Conservation (phyloP, 92 coral and sea anemone species). For the Siderastrea siderea region DNA sequence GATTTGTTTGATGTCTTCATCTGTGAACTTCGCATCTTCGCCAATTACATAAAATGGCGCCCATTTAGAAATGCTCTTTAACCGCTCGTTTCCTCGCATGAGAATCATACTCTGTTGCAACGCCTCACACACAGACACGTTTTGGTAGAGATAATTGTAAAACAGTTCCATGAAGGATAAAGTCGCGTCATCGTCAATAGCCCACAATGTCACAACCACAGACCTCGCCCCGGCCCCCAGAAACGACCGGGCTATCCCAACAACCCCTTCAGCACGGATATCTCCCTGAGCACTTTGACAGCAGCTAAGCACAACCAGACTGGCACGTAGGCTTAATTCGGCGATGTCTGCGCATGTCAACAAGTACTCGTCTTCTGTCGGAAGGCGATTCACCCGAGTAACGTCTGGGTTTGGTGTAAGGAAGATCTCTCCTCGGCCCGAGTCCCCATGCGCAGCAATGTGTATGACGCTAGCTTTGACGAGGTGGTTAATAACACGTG, state of each 20-base stretch:
- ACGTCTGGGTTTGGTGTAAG: conserved; percentile 57
- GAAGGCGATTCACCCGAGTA: conserved; percentile 10
- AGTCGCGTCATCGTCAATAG: conserved; percentile 54
- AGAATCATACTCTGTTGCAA: conserved; percentile 9
- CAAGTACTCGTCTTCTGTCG: conserved; percentile 34
- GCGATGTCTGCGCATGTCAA: conserved; percentile 53
- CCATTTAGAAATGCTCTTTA: conserved; percentile 33
- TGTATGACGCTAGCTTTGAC: conserved; percentile 43
- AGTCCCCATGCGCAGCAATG: conserved; percentile 71
- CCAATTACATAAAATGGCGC: conserved; percentile 67
- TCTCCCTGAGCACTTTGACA: conserved; percentile 55
- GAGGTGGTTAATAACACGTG: conserved; percentile 27
- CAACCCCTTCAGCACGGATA: conserved; percentile 63
- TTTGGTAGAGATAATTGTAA: conserved; percentile 37
- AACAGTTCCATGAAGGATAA: conserved; percentile 52
- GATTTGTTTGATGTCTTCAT: conserved; percentile 39
- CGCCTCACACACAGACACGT: conserved; percentile 34
- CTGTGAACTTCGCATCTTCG: conserved; percentile 49
- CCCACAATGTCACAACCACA: conserved; percentile 65
- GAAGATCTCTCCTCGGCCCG: conserved; percentile 61
- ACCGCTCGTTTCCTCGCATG: conserved; percentile 20
- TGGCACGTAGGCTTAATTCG: conserved; percentile 26
- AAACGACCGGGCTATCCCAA: conserved; percentile 63
- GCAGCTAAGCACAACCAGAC: conserved; percentile 63
- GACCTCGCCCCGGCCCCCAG: conserved; percentile 70